phyloP scores from a whole-genome alignment of 2,113 vertebrate species.

The Cheirogaleus medius region DNA sequence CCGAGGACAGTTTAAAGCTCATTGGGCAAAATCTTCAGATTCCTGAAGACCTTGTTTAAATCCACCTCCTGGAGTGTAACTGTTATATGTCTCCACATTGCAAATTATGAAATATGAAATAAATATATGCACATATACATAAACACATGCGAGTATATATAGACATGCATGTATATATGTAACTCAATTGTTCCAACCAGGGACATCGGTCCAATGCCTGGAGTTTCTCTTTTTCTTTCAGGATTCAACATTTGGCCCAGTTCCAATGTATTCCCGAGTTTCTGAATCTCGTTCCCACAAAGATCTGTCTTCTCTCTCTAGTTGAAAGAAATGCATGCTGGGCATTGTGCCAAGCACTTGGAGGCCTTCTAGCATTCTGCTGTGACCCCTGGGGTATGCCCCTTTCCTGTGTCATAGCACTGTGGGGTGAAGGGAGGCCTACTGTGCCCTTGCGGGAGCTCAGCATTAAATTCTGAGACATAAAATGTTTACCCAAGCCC shows the following conservation, averaged over 20 bases:
- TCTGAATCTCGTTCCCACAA: slow-evolving; percentile 85
- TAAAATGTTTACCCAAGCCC: neutral
- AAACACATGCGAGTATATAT: slow-evolving; percentile 75
- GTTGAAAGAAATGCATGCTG: slow-evolving; percentile 84
- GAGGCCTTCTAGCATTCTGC: slow-evolving; percentile 75
- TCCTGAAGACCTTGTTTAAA: slow-evolving; percentile 56
- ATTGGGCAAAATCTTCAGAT: slow-evolving; percentile 36
- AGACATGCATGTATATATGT: slow-evolving; percentile 25
- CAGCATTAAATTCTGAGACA: neutral
- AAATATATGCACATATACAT: slow-evolving; percentile 65
- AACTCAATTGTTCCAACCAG: slow-evolving; percentile 83
- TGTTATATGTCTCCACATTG: slow-evolving; percentile 64
- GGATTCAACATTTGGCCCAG: slow-evolving; percentile 83
- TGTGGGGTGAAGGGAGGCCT: neutral
- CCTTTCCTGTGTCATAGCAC: slow-evolving; percentile 17
- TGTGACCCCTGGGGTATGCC: slow-evolving; percentile 44
- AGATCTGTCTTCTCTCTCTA: slow-evolving; percentile 87
- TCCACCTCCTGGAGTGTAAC: slow-evolving; percentile 65
- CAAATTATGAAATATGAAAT: slow-evolving; percentile 60
- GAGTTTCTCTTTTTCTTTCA: slow-evolving; percentile 87
- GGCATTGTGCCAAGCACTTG: slow-evolving; percentile 84
- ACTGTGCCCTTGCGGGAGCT: neutral
- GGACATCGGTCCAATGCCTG: slow-evolving; percentile 83
- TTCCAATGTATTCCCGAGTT: slow-evolving; percentile 82
- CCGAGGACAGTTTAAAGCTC: slow-evolving; percentile 45